Base-by-base conservation (phyloP, 2,797 vertebrate genomes). In the Onychomys torridus region DNA sequence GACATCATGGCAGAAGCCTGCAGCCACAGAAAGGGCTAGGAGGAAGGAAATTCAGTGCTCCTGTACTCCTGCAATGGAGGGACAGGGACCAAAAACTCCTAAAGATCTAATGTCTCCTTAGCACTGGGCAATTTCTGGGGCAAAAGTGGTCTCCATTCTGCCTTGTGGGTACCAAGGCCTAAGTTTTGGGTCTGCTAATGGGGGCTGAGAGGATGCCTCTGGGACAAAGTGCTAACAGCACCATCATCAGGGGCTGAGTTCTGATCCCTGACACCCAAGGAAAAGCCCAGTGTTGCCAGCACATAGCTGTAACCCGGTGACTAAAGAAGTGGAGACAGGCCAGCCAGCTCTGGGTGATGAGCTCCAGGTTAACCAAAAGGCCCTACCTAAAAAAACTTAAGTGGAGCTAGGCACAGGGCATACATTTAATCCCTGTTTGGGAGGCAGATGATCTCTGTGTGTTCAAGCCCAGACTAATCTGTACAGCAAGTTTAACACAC, bases 1-100 rank as follows among this genome's bases (percentile, higher is more conserved):
- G 49, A 40, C 52, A 7, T 57, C 71, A 25, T 6, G 71, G 55
- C 81, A 83, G 93, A 95, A 97, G 77, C n/a, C 93, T 81, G 65
- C 69, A 94, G 89, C 71, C 95, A 46, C 17, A n/a, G 87, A 85
- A 92, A 91, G 90, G 95, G 40, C 49, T 6, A 19, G 73, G 81
- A 37, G 94, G 78, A 71, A 92, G 77, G 69, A 63, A 65, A 65
- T 13, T 32, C 2, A 25, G 10, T 34, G 76, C 32, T 57, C 46
- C 19, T 32, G 43, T 49, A 2, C 37, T 87, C 43, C 4, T 89
- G 90, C 77, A 73, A n/a, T 8, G 57, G 78, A 71, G 43, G 37
- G 46, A 17, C 1, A 32, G 34, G 23, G 55, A 52, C 43, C 21
- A 59, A 9, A 34, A 25, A 23, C 55, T 61, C 19, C 37, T 21